Percentiles rank a stretch among this genome's conserved stretches.
Evolutionary conservation across 2,888 invertebrate genomes (phyloP).

Genomic region (Prosapia bicincta): DNA sequence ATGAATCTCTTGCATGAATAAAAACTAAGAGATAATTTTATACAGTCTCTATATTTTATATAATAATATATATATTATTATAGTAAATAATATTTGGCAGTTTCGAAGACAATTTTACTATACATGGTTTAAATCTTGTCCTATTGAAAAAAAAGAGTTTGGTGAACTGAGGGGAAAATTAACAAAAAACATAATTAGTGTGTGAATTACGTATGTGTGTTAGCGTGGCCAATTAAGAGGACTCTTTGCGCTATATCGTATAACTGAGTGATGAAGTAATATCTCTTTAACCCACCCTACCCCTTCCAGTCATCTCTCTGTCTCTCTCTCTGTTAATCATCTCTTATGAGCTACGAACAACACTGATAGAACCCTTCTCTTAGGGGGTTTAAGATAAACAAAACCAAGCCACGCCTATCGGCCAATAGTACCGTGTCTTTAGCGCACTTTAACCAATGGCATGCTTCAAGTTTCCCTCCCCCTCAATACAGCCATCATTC

Average conservation of each 20-base stretch:
- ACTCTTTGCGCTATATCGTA: not conserved
- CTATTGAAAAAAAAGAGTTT: too few species aligned
- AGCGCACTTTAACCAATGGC: slow-evolving; percentile 13
- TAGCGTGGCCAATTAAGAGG: not conserved
- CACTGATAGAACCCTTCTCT: slow-evolving; percentile 26
- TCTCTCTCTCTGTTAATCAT: not conserved
- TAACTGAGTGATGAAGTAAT: not conserved
- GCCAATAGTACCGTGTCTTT: slow-evolving; percentile 11
- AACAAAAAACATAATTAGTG: not conserved
- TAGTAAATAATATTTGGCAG: too few species aligned
- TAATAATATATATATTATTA: too few species aligned
- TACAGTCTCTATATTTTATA: too few species aligned
- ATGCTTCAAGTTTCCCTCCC: not conserved
- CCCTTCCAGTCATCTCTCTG: too few species aligned
- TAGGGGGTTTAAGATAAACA: slow-evolving; percentile 23
- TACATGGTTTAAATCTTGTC: too few species aligned
- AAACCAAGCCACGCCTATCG: slow-evolving; percentile 29
- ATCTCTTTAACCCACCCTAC: not conserved
- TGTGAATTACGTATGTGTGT: not conserved
- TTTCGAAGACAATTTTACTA: too few species aligned
- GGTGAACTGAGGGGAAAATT: too few species aligned
- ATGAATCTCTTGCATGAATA: too few species aligned
- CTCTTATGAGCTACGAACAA: slow-evolving; percentile 4
- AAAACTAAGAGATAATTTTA: too few species aligned
- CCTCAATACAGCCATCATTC: slow-evolving; percentile 19